A percentile compares a stretch with the other conserved stretches of the same genome.
phyloP scores from a whole-genome alignment of 2,888 invertebrate species.

The Linyphia triangularis region DNA sequence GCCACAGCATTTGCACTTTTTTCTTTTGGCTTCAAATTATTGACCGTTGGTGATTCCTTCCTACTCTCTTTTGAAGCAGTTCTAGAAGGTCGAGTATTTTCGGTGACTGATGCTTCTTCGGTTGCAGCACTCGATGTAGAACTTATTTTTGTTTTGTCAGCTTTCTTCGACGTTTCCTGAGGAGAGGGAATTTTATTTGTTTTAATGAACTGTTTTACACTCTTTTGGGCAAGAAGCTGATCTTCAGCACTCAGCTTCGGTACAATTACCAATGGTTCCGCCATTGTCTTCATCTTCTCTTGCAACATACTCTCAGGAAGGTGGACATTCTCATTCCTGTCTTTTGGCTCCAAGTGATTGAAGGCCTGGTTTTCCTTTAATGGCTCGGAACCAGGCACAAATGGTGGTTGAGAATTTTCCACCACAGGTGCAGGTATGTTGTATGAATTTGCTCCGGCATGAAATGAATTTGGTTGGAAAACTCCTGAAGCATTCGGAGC shows the following conservation, averaged over 20 bases:
- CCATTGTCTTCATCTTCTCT: neutral
- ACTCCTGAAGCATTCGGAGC: constrained; percentile 11
- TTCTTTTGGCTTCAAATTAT: neutral
- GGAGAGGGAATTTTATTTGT: constrained; percentile 23
- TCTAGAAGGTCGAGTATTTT: neutral
- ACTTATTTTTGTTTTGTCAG: neutral
- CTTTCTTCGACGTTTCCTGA: neutral
- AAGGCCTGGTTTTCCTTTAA: constrained; percentile 29
- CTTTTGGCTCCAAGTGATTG: constrained; percentile 43
- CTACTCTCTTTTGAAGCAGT: neutral
- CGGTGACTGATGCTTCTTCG: neutral
- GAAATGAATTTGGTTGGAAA: neutral
- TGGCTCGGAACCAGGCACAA: constrained; percentile 16
- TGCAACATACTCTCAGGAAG: neutral
- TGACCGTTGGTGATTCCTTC: neutral
- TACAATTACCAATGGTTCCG: constrained; percentile 79
- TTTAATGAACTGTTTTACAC: constrained; percentile 84
- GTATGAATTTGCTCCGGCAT: neutral
- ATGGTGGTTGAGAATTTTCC: constrained; percentile 24
- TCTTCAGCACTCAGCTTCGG: constrained; percentile 84
- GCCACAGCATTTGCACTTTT: neutral
- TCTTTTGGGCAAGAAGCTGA: constrained; percentile 84
- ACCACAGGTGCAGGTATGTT: neutral
- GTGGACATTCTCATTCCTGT: constrained; percentile 20
- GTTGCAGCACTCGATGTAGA: neutral